A percentile compares a stretch with the other conserved stretches of the same genome.
These are phyloP conservation scores for Silvanus unidentatus DNA, from an alignment of 2,888 invertebrate species.

Conservation along the genomic window DNA sequence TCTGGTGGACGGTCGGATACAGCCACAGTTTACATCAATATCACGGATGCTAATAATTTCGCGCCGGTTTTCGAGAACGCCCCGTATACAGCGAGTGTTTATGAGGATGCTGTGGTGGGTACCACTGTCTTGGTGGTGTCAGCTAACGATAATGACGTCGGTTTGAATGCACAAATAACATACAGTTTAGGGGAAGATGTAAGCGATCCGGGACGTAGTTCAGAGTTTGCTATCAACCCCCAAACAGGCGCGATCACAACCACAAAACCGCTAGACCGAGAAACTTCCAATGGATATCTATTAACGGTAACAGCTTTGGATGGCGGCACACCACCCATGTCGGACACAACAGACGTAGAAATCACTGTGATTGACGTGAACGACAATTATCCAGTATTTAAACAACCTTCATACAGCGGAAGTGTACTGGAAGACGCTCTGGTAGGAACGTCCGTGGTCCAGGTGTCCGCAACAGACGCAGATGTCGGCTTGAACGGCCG, in stretches of 20 bases:
- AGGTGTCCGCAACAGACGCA: slow-evolving; percentile 71
- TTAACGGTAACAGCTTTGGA: slow-evolving; percentile 90
- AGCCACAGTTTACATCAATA: slow-evolving; percentile 84
- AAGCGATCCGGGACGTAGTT: slow-evolving; percentile 55
- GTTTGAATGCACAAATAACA: slow-evolving; percentile 85
- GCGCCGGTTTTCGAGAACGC: slow-evolving; percentile 90
- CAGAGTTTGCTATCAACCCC: slow-evolving; percentile 79
- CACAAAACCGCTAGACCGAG: slow-evolving; percentile 77
- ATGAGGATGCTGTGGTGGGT: slow-evolving; percentile 88
- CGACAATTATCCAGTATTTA: slow-evolving; percentile 87
- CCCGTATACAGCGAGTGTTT: slow-evolving; percentile 83
- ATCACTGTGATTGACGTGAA: slow-evolving; percentile 94
- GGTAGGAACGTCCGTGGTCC: slow-evolving; percentile 52
- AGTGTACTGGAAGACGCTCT: slow-evolving; percentile 83
- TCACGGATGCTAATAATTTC: slow-evolving; percentile 92
- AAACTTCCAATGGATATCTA: slow-evolving; percentile 73
- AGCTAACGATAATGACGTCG: slow-evolving; percentile 91
- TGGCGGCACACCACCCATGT: slow-evolving; percentile 83
- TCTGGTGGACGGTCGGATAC: slow-evolving; percentile 83
- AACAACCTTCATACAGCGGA: slow-evolving; percentile 73
- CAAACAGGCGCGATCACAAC: slow-evolving; percentile 92
- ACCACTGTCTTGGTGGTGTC: slow-evolving; percentile 88
- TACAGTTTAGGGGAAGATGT: slow-evolving; percentile 69
- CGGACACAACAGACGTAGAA: slow-evolving; percentile 93
- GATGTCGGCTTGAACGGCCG: slow-evolving; percentile 85